Percentiles rank a stretch among this genome's conserved stretches.
phyloP scores from a whole-genome alignment of 2,888 invertebrate genomes.

The Pterostichus madidus region DNA sequence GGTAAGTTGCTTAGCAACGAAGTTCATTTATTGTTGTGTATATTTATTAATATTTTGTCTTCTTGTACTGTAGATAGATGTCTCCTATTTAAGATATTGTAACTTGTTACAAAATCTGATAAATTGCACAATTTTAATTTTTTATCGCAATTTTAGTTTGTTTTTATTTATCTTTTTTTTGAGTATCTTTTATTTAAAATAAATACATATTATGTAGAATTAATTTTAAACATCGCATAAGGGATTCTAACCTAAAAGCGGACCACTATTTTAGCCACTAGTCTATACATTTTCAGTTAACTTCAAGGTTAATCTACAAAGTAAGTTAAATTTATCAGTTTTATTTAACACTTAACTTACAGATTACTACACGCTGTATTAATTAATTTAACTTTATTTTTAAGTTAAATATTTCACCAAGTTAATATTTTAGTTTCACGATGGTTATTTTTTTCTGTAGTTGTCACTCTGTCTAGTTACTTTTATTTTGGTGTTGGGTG shows the following conservation, averaged over 20 bases:
- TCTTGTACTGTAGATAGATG: too few species aligned
- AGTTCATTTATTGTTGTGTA: too few species aligned
- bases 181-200: too few species aligned
- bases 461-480: neutral
- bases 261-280: slow-evolving; percentile 41
- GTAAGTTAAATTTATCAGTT: neutral
- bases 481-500: too few species aligned
- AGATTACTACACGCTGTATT: too few species aligned
- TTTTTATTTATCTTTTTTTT: slow-evolving; percentile 33
- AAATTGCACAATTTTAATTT: neutral
- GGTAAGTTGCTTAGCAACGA: slow-evolving; percentile 72
- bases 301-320: slow-evolving; percentile 10
- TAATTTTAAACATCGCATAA: too few species aligned
- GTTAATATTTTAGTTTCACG: neutral
- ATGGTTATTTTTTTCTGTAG: slow-evolving; percentile 3
- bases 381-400: too few species aligned
- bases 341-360: too few species aligned
- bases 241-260: neutral
- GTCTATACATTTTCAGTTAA: slow-evolving; percentile 43
- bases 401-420: too few species aligned
- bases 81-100: too few species aligned
- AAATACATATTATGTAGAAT: neutral
- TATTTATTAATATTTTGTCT: too few species aligned
- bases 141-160: slow-evolving; percentile 8
- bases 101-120: too few species aligned